Conservation (phyloP, 53 echinoderm and acorn worm species). For the Crossaster papposus region DNA sequence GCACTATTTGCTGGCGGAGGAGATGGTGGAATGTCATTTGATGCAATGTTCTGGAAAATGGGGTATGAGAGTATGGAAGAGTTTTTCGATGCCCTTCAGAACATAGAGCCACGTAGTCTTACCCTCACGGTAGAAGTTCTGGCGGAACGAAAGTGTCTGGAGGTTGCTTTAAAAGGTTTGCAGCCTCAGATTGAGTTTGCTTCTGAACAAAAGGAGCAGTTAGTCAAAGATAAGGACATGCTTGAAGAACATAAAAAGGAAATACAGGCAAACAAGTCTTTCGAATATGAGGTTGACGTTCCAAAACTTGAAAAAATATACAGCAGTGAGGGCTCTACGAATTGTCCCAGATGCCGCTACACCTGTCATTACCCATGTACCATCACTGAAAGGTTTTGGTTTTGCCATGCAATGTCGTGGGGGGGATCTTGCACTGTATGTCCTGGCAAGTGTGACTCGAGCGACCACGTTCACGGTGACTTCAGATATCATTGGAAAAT, state of each 20-base stretch:
- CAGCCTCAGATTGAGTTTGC: slow-evolving; percentile 64
- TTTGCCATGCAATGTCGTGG: slow-evolving; percentile 51
- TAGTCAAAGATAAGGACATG: slow-evolving; percentile 43
- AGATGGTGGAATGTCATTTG: background rate
- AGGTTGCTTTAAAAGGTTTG: slow-evolving; percentile 46
- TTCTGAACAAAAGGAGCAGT: slow-evolving; percentile 37
- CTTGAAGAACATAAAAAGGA: slow-evolving; percentile 57
- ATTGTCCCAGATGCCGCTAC: slow-evolving; percentile 59
- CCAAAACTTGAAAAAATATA: background rate
- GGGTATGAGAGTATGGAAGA: slow-evolving; percentile 43
- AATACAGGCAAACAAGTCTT: slow-evolving; percentile 44
- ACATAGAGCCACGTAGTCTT: slow-evolving; percentile 54
- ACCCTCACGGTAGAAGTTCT: slow-evolving; percentile 58
- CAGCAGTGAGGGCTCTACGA: slow-evolving; percentile 39
- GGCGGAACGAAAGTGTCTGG: slow-evolving; percentile 57
- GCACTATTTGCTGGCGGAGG: slow-evolving; percentile 8
- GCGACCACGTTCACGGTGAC: slow-evolving; percentile 56
- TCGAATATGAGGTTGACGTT: slow-evolving; percentile 54
- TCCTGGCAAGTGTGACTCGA: slow-evolving; percentile 59
- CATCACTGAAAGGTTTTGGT: slow-evolving; percentile 15
- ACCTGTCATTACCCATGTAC: slow-evolving; percentile 69
- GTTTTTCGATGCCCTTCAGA: slow-evolving; percentile 46
- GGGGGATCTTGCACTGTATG: slow-evolving; percentile 34
- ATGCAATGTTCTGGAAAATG: slow-evolving; percentile 60
- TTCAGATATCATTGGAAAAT: slow-evolving; percentile 53